Conservation (phyloP, 2,113 vertebrate species). For the Hippopotamus amphibius region DNA sequence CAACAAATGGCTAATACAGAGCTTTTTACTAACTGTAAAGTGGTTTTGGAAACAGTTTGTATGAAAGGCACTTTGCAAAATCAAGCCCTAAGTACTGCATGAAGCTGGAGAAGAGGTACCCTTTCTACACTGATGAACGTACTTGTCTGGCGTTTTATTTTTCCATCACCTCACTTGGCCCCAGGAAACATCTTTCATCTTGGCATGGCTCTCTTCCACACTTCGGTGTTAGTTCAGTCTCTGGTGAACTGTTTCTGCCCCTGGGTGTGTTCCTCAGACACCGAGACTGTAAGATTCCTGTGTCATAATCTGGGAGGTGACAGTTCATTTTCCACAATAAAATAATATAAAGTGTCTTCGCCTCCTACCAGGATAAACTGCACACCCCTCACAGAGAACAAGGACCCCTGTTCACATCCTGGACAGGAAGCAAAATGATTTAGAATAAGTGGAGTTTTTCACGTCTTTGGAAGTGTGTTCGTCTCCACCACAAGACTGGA, state of each 20-base stretch:
- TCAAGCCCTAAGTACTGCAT: not conserved
- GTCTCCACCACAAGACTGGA: not conserved
- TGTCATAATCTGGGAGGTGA: not conserved
- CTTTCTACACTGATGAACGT: conserved; percentile 36
- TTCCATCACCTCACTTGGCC: conserved; percentile 67
- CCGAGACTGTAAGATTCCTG: conserved; percentile 29
- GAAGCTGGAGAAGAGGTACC: conserved; percentile 24
- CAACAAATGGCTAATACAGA: not conserved
- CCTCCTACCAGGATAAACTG: conserved; percentile 6
- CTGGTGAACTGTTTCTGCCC: conserved; percentile 43
- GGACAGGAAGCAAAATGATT: conserved; percentile 45
- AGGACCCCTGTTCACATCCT: not conserved
- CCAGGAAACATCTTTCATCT: conserved; percentile 61
- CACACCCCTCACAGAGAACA: conserved; percentile 14
- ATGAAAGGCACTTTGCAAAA: conserved; percentile 58
- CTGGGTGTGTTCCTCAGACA: conserved; percentile 37
- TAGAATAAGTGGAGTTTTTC: conserved; percentile 15
- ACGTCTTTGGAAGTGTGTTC: conserved; percentile 39
- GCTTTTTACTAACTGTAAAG: conserved; percentile 64
- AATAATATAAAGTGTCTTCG: conserved; percentile 63
- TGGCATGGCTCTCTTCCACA: conserved; percentile 39
- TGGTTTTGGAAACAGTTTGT: conserved; percentile 57
- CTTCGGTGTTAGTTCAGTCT: not conserved
- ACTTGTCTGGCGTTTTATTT: conserved; percentile 65
- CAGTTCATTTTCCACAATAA: conserved; percentile 67